These are phyloP conservation scores for Caenorhabditis inopinata DNA, from an alignment of 1,140 invertebrate species.

Conservation along the genomic window DNA sequence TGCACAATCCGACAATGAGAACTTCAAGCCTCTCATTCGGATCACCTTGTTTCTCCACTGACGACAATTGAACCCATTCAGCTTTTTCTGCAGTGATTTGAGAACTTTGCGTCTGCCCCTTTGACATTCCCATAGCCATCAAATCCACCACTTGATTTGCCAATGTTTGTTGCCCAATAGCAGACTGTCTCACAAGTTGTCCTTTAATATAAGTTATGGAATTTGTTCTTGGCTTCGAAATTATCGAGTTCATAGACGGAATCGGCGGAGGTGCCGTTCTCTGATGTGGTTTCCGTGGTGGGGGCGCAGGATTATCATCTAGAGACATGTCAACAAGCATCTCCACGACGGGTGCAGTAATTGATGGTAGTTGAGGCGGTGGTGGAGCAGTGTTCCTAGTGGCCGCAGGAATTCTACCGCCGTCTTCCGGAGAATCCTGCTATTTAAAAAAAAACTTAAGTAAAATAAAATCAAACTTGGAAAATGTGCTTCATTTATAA, in stretches of 20 bases:
- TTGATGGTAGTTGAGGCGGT: neutral
- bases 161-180: conserved; percentile 41
- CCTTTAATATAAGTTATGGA: conserved; percentile 43
- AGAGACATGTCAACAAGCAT: neutral
- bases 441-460: too few relatives aligned
- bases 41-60: conserved; percentile 19
- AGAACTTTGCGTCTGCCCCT: conserved; percentile 33
- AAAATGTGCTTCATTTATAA: neutral
- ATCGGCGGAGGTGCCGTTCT: neutral
- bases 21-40: conserved; percentile 41
- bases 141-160: conserved; percentile 59
- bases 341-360: neutral
- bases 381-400: neutral
- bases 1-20: conserved; percentile 58
- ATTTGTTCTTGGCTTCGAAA: neutral
- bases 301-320: neutral
- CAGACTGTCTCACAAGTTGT: conserved; percentile 49
- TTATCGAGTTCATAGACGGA: conserved; percentile 24
- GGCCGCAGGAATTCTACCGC: neutral
- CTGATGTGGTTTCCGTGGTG: neutral
- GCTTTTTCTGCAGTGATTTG: conserved; percentile 52
- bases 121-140: conserved; percentile 59
- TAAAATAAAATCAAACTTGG: too few relatives aligned
- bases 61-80: conserved; percentile 58
- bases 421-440: conserved; percentile 18